Percentiles rank a stretch among this genome's conserved stretches.
Evolutionary conservation across 2,888 invertebrate species (phyloP).

Genomic region (Hipparchia semele): DNA sequence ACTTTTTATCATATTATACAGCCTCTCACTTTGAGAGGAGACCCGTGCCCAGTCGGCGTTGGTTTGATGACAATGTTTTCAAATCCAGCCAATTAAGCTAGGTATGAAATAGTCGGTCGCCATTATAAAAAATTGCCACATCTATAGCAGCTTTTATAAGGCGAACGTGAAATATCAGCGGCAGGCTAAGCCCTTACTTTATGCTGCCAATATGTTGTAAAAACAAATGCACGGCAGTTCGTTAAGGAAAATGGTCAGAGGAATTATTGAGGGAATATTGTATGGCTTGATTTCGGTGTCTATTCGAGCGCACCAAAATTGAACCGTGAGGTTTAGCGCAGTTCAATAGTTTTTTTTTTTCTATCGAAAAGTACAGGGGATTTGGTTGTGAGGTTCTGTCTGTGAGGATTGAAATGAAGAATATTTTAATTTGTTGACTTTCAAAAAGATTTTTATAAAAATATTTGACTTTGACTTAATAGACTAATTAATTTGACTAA

Average conservation of each 20-base stretch:
- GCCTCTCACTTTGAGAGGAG: too few relatives aligned
- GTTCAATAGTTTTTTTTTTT: neutral
- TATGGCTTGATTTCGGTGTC: neutral
- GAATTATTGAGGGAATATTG: slow-evolving; percentile 9
- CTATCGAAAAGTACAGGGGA: too few relatives aligned
- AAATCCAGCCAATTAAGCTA: neutral
- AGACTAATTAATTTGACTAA: too few relatives aligned
- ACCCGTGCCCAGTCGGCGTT: too few relatives aligned
- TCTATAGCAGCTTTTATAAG: slow-evolving; percentile 30
- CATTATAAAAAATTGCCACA: neutral
- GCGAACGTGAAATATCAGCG: slow-evolving; percentile 35
- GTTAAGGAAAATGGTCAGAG: slow-evolving; percentile 14
- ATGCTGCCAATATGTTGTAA: slow-evolving; percentile 24
- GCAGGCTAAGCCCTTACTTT: slow-evolving; percentile 21
- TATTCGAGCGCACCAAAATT: neutral
- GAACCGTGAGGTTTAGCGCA: neutral
- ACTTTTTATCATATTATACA: too few relatives aligned
- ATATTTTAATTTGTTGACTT: too few relatives aligned
- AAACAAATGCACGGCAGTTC: slow-evolving; percentile 19
- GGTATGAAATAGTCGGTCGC: neutral
- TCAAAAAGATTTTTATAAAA: too few relatives aligned
- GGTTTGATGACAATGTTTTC: too few relatives aligned
- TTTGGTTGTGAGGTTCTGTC: too few relatives aligned
- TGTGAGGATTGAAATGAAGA: too few relatives aligned
- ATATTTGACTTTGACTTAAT: too few relatives aligned